Base-by-base conservation (phyloP, 2,113 vertebrate genomes). In the Micromys minutus region DNA sequence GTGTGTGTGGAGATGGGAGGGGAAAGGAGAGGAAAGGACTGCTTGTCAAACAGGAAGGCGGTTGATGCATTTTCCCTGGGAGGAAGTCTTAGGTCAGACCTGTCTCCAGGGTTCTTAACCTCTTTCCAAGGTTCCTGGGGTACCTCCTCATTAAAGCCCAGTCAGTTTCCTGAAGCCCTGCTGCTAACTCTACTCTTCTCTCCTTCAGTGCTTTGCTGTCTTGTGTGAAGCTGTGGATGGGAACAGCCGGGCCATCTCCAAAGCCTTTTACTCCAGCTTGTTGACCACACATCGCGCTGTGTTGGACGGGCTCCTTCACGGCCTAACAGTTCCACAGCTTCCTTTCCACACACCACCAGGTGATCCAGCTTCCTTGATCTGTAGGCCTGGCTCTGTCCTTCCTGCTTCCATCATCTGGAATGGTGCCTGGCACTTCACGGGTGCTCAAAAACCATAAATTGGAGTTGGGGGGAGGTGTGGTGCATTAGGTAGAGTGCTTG, bases 201-300 rank as follows among this genome's bases (percentile, higher is more conserved):
- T 57, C 45, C 47, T 55, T 42, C 69, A 99, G 98, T 98, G 98
- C 93, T 98, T 99, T 90, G 97, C 34, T 36, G 77, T 95, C 76
- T 97, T 99, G 67, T 99, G 98, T 92, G 97, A 98, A 96, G 91
- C 88, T 52, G 94, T 99, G 97, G 98, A 98, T 34, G 57, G 1
- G 0, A 98, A 29, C 39, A 97, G 97, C 80, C 21, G 34, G 13
- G 94, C 97, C 4, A 0, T 98, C 85, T 98, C 98, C 93, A 96
- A 85, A 34, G 87, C 91, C 21, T 98, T 99, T 96, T 99, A 98
- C 72, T 91, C 67, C 87, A 97, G 96, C 77, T 97, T 99, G 87
- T 91, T 77, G 97, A 97, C 97, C 2, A 92, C 98, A 2, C 97
- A 97, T 91, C 96, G n/a, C 24, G 52, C 94, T 1, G 96, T 99